These are phyloP conservation scores for Dendroctonus ponderosae DNA, from an alignment of 1,140 invertebrate species.

Conservation along the genomic window DNA sequence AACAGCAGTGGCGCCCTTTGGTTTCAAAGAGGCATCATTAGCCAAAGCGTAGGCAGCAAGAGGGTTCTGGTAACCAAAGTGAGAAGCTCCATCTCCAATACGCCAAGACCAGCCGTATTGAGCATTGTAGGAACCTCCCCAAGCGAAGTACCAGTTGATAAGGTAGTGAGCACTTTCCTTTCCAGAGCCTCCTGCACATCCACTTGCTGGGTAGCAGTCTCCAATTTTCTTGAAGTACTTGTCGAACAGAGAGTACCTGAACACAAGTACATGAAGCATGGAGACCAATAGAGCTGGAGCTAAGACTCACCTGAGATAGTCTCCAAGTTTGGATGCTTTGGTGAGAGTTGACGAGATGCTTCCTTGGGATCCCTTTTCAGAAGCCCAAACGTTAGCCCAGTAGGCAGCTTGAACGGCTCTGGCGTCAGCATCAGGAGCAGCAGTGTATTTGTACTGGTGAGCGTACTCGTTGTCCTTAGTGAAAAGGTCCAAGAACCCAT, in stretches of 20 bases:
- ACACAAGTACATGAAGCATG: not conserved
- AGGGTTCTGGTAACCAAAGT: constrained; percentile 39
- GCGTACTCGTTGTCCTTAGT: constrained; percentile 29
- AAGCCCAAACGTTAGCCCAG: constrained; percentile 36
- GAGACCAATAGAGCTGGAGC: too few relatives aligned
- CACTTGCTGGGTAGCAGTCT: constrained; percentile 27
- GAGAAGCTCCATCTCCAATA: constrained; percentile 36
- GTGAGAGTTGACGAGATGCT: constrained; percentile 6
- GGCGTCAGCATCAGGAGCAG: constrained; percentile 36
- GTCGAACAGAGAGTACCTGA: constrained; percentile 35
- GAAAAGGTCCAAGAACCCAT: constrained; percentile 38
- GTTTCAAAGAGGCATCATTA: constrained; percentile 28
- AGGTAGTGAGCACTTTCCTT: constrained; percentile 38
- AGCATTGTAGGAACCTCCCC: constrained; percentile 36
- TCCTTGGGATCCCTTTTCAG: constrained; percentile 11
- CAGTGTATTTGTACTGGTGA: constrained; percentile 37
- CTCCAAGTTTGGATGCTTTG: constrained; percentile 32
- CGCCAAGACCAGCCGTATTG: constrained; percentile 35
- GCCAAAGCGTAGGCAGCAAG: constrained; percentile 32
- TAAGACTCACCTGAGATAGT: constrained; percentile 21
- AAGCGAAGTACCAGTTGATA: constrained; percentile 35
- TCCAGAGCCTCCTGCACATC: constrained; percentile 29
- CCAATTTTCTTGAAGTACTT: constrained; percentile 40
- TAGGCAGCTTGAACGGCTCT: constrained; percentile 35
- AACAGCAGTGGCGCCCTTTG: constrained; percentile 34